Conservation (phyloP, 2,113 vertebrate genomes). For the Diphyllodes magnificus region DNA sequence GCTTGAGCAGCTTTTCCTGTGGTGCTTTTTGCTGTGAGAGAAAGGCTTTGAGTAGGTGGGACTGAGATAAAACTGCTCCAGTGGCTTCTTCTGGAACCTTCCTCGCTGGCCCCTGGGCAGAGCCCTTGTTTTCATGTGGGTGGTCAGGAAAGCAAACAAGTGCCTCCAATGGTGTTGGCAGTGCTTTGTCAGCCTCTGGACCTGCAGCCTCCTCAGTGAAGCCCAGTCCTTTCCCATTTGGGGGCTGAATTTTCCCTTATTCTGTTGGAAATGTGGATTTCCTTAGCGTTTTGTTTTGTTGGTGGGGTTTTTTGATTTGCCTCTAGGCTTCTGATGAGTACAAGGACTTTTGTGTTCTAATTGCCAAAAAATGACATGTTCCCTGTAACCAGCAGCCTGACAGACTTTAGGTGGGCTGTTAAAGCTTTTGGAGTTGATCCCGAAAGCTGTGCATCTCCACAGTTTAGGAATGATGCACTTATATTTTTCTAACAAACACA, state of each 20-base stretch:
- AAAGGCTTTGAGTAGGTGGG: background rate
- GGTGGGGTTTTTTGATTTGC: background rate
- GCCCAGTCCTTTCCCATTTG: background rate
- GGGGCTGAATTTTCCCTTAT: background rate
- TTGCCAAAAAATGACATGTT: slow-evolving; percentile 13
- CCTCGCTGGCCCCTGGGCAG: background rate
- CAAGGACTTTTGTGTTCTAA: slow-evolving; percentile 11
- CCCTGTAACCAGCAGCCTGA: background rate
- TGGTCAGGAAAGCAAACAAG: background rate
- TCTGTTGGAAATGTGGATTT: background rate
- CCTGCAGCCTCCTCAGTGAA: background rate
- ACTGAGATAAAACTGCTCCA: background rate
- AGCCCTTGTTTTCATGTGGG: background rate
- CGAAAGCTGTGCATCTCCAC: background rate
- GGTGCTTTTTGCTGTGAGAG: background rate
- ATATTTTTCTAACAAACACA: background rate
- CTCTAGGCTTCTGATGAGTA: background rate
- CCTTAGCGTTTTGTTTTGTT: background rate
- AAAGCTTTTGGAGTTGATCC: background rate
- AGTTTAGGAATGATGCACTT: slow-evolving; percentile 16
- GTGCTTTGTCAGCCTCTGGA: background rate
- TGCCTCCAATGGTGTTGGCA: background rate
- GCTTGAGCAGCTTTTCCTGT: background rate
- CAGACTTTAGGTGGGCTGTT: slow-evolving; percentile 62
- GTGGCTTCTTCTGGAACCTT: background rate